Conservation (phyloP, 1,140 invertebrate species). For the Agrilus planipennis region DNA sequence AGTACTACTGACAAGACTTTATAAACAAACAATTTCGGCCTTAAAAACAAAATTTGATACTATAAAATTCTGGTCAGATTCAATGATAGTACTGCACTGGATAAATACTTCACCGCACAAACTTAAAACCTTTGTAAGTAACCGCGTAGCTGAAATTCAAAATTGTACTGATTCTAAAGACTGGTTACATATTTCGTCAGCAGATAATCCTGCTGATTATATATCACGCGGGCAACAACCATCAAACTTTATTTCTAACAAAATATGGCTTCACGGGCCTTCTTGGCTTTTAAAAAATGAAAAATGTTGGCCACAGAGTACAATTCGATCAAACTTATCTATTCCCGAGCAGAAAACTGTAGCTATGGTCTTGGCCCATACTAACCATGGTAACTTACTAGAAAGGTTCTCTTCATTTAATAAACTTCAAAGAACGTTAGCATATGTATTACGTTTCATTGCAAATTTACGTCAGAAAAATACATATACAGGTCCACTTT, state of each 20-base stretch:
- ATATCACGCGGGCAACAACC: background rate
- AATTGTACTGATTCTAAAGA: background rate
- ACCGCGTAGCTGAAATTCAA: background rate
- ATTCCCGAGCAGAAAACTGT: background rate
- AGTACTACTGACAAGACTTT: conserved; percentile 7
- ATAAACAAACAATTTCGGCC: background rate
- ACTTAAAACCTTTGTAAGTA: conserved; percentile 1
- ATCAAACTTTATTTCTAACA: background rate
- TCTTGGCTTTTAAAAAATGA: background rate
- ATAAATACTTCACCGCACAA: background rate
- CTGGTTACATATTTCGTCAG: conserved; percentile 4
- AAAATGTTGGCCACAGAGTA: background rate
- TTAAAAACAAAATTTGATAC: background rate
- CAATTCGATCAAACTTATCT: background rate
- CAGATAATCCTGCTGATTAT: conserved; percentile 2
- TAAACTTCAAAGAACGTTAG: background rate
- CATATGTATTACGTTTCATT: background rate
- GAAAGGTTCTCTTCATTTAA: background rate
- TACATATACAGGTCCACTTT: background rate
- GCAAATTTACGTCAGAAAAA: background rate
- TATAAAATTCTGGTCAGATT: background rate
- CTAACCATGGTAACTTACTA: background rate
- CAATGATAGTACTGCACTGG: conserved; percentile 2
- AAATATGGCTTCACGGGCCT: conserved; percentile 1
- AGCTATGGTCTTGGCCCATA: background rate